Base-by-base conservation (phyloP, 2,797 vertebrate genomes). In the Delichon dasypus region DNA sequence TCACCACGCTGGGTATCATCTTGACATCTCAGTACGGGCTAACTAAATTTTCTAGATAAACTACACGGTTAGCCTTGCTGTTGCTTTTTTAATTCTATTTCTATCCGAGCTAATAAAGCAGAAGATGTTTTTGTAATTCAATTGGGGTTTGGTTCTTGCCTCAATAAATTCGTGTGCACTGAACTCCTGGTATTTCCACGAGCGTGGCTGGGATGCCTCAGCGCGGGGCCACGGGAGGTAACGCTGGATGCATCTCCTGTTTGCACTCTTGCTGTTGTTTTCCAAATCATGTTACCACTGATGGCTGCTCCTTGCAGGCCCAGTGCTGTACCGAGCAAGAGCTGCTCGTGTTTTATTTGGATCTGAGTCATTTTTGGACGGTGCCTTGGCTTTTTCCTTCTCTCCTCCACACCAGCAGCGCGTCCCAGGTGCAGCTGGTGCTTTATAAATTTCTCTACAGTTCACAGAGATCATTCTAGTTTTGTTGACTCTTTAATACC, bases 1-100 rank as follows among this genome's bases (percentile, higher is more conserved):
- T 58, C 94, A 73, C 95, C 83, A 50, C 74, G 4, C 62, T 48
- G 25, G 34, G 79, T 88, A 70, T 40, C 64, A 54, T 82, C 85
- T 23, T 79, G 89, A 79, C 88, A 67, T 96, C 94, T 78, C 7
- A 1, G 5, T 64, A 10, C 1, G 32, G 16, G 7, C 4, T 91
- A 96, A 96, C 84, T 78, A 10, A 62, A 72, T 95, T 95, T 94
- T 50, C 54, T 22, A 61, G 87, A 93, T 75, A 64, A 95, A 96
- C 70, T 61, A 65, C 67, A 8, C 57, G 29, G 32, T 85, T 92
- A 77, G 51, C 57, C 91, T 85, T 48, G 71, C 88, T 92, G 82
- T 16, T 95, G 71, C 92, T 86, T 94, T 82, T 82, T 93, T 94
- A 96, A 95, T 95, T 93, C 89, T 73, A 84, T 96, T 93, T 96